These are phyloP conservation scores for Pterophyllum scalare DNA, from an alignment of 2,113 vertebrate species.

Conservation along the genomic window DNA sequence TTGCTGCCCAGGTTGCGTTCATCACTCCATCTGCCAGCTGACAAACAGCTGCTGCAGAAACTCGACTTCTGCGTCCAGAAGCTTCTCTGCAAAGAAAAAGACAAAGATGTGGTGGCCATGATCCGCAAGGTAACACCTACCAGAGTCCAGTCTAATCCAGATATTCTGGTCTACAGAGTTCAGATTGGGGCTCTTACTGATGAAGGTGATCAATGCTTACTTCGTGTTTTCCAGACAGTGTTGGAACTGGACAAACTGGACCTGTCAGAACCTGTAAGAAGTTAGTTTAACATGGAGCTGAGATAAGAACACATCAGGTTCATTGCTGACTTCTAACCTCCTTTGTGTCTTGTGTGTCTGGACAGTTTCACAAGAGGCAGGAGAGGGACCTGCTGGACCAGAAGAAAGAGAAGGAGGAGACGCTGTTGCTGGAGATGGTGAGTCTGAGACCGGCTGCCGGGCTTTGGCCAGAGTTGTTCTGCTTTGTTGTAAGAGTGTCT, in stretches of 20 bases:
- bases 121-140: constrained; percentile 86
- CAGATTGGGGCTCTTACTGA: neutral
- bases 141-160: neutral
- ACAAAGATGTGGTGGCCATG: constrained; percentile 92
- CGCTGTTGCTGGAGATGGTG: constrained; percentile 93
- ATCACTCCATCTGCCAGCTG: constrained; percentile 87
- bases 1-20: constrained; percentile 91
- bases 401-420: constrained; percentile 92
- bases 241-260: constrained; percentile 95
- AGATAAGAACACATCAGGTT: neutral
- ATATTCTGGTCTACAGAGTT: neutral
- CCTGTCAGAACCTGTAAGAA: constrained; percentile 81
- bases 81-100: constrained; percentile 92
- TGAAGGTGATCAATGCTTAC: neutral
- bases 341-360: neutral
- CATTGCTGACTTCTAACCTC: neutral
- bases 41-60: constrained; percentile 93
- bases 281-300: neutral
- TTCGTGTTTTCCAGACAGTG: constrained; percentile 82
- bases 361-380: constrained; percentile 90
- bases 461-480: neutral
- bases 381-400: constrained; percentile 90
- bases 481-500: neutral
- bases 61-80: constrained; percentile 92
- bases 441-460: constrained; percentile 18